Conservation (phyloP, 1,140 invertebrate genomes). For the Spodoptera litura region DNA sequence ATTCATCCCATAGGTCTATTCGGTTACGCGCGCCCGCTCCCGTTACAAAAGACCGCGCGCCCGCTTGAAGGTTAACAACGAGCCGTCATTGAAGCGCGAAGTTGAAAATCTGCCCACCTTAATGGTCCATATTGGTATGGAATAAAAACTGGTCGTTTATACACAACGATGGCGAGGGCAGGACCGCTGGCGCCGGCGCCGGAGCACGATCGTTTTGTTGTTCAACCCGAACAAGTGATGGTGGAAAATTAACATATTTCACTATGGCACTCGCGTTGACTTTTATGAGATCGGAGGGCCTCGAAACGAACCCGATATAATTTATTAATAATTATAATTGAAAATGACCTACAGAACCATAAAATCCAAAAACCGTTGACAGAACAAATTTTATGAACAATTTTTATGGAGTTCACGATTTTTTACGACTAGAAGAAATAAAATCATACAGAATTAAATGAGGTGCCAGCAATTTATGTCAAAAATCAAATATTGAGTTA, state of each 20-base stretch:
- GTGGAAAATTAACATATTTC: conserved; percentile 63
- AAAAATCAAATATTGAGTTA: conserved; percentile 37
- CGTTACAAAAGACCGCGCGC: too few species aligned
- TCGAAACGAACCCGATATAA: conserved; percentile 19
- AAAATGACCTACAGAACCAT: conserved; percentile 41
- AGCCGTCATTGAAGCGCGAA: conserved; percentile 49
- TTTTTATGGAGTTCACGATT: conserved; percentile 34
- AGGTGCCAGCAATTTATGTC: conserved; percentile 32
- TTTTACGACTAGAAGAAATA: conserved; percentile 40
- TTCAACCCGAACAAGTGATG: conserved; percentile 43
- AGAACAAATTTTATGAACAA: conserved; percentile 41
- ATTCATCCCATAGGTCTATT: too few species aligned
- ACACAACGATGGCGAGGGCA: conserved; percentile 56
- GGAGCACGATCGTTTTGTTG: conserved; percentile 50
- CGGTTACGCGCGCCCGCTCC: too few species aligned
- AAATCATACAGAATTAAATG: conserved; percentile 35
- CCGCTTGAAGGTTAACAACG: too few species aligned
- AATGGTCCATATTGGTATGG: conserved; percentile 62
- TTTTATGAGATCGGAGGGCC: conserved; percentile 51
- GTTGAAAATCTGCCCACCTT: conserved; percentile 60
- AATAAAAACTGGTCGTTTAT: conserved; percentile 69
- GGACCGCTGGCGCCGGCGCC: conserved; percentile 62
- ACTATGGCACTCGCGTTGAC: conserved; percentile 61
- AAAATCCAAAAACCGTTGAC: conserved; percentile 42
- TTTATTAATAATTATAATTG: conserved; percentile 44